These are phyloP conservation scores for Salvelinus alpinus DNA, from an alignment of 2,113 vertebrate species.

Conservation along the genomic window DNA sequence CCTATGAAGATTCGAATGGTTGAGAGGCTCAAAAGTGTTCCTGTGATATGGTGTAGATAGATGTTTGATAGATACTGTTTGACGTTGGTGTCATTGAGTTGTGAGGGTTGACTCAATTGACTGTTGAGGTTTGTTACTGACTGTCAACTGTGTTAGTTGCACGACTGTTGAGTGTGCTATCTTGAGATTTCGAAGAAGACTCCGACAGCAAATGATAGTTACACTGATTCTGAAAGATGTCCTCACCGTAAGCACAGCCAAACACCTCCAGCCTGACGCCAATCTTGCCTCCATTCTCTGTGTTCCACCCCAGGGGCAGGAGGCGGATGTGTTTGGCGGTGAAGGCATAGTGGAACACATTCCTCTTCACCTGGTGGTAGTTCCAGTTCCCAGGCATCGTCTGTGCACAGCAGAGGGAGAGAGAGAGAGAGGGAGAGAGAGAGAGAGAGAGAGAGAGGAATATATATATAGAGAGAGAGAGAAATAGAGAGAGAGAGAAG, in stretches of 20 bases:
- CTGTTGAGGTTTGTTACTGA: too few relatives aligned
- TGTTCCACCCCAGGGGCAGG: constrained; percentile 94
- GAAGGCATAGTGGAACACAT: constrained; percentile 91
- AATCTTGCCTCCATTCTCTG: constrained; percentile 83
- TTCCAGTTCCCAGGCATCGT: constrained; percentile 96
- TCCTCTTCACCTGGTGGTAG: constrained; percentile 89
- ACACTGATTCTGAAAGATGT: not conserved
- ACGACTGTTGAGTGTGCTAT: too few relatives aligned
- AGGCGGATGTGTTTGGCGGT: constrained; percentile 93
- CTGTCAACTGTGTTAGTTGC: too few relatives aligned
- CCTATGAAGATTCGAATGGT: not conserved
- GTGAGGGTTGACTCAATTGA: too few relatives aligned
- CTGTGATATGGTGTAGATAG: too few relatives aligned
- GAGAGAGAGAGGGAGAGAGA: too few relatives aligned
- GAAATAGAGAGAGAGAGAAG: too few relatives aligned
- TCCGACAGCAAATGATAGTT: not conserved
- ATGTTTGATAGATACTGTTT: too few relatives aligned
- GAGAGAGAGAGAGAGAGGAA: too few relatives aligned
- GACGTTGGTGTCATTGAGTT: too few relatives aligned
- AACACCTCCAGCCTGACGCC: constrained; percentile 92
- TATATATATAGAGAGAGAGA: too few relatives aligned
- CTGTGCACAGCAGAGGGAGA: constrained; percentile 60
- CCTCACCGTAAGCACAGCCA: constrained; percentile 88
- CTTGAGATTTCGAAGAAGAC: not conserved
- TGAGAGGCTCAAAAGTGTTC: too few relatives aligned